Percentiles rank a stretch among this genome's conserved stretches.
Conservation (phyloP, 2,888 invertebrate genomes). For the Eupithecia inturbata region DNA sequence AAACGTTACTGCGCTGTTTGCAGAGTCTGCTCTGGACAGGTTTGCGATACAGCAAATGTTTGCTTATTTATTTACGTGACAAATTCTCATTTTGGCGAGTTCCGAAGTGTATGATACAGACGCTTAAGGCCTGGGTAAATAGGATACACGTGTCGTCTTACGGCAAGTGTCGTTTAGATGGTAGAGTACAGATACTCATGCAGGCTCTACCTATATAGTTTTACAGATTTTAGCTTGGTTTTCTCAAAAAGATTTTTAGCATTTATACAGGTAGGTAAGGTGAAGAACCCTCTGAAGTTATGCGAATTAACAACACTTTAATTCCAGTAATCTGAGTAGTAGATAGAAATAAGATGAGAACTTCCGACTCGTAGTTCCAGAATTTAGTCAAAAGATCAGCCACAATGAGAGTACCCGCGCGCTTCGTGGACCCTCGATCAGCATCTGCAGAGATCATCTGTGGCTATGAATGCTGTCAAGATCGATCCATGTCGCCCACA, state of each 20-base stretch:
- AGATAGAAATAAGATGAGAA: not conserved
- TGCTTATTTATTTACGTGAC: constrained; percentile 46
- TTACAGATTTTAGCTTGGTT: not conserved
- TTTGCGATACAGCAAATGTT: constrained; percentile 43
- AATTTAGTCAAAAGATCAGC: no score
- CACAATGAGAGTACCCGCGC: not conserved
- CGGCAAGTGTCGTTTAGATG: not conserved
- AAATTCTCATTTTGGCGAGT: constrained; percentile 39
- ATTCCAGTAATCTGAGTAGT: not conserved
- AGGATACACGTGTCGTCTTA: constrained; percentile 10
- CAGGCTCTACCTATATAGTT: not conserved
- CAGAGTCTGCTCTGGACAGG: constrained; percentile 40
- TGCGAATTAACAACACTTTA: not conserved
- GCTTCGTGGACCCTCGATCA: not conserved
- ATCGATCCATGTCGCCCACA: constrained; percentile 37
- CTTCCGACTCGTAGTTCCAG: not conserved
- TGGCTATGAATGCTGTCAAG: constrained; percentile 31
- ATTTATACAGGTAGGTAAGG: not conserved
- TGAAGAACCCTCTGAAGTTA: not conserved
- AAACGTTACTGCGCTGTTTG: constrained; percentile 32
- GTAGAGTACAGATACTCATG: not conserved
- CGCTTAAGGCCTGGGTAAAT: constrained; percentile 22
- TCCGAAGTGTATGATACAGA: constrained; percentile 26
- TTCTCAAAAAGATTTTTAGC: not conserved
- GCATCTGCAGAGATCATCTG: not conserved